These are phyloP conservation scores for Macroramphosus scolopax DNA, from an alignment of 2,797 vertebrate species.

Conservation along the genomic window DNA sequence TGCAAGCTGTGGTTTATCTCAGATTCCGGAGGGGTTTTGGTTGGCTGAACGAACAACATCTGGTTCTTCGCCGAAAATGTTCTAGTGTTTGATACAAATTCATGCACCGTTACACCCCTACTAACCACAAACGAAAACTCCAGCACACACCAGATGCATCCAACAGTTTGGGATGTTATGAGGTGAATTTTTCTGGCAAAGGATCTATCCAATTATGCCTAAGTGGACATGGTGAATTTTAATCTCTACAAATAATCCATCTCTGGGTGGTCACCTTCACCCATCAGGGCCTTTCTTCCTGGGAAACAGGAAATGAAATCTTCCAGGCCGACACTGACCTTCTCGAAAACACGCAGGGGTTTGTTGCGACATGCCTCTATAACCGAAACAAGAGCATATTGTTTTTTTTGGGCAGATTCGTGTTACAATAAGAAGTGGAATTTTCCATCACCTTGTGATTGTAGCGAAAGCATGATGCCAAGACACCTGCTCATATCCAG, in stretches of 20 bases:
- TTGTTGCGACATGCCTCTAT: conserved; percentile 21
- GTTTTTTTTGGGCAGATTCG: conserved; percentile 1
- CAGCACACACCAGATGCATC: conserved; percentile 20
- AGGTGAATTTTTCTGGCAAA: conserved; percentile 31
- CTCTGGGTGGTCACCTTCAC: conserved; percentile 40
- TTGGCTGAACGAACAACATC: too few species aligned
- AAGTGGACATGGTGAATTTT: conserved; percentile 39
- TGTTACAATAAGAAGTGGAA: too few species aligned
- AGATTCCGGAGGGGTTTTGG: too few species aligned
- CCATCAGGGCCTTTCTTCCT: conserved; percentile 15
- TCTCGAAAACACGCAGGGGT: conserved; percentile 1
- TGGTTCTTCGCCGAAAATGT: too few species aligned
- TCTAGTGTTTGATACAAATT: too few species aligned
- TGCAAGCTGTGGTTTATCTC: too few species aligned
- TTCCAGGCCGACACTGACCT: conserved; percentile 16
- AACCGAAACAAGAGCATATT: conserved; percentile 20
- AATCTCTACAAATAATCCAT: conserved; percentile 32
- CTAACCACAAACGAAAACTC: too few species aligned
- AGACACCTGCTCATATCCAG: too few species aligned
- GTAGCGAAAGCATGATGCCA: too few species aligned
- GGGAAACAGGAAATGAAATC: conserved; percentile 46
- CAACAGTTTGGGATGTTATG: conserved; percentile 15
- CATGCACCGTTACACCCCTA: too few species aligned
- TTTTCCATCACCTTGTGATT: too few species aligned
- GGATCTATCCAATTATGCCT: conserved; percentile 34